These are phyloP conservation scores for Orius laevigatus DNA, from an alignment of 1,140 invertebrate species.

Conservation along the genomic window DNA sequence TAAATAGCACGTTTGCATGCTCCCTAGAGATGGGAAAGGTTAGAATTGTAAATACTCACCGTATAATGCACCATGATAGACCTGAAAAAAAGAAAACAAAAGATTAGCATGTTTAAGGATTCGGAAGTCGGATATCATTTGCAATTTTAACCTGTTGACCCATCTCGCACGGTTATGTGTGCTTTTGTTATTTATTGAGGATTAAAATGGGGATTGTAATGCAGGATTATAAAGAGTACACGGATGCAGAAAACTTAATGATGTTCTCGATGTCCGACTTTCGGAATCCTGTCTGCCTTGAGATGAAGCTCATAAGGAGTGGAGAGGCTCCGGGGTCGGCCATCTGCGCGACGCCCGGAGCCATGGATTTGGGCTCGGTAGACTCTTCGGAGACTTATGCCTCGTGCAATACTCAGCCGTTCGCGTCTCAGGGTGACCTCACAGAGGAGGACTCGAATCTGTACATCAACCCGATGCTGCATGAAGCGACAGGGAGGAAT, in stretches of 20 bases:
- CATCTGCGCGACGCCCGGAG: constrained; percentile 30
- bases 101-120: not conserved
- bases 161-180: too few relatives aligned
- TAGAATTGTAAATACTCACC: not conserved
- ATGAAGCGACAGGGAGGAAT: constrained; percentile 16
- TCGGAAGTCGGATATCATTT: not conserved
- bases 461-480: constrained; percentile 69
- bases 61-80: not conserved
- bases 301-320: constrained; percentile 48
- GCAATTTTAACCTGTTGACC: too few relatives aligned
- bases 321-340: constrained; percentile 26
- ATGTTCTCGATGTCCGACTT: constrained; percentile 64
- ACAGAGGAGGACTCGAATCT: constrained; percentile 52
- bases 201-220: constrained; percentile 20
- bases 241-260: constrained; percentile 71
- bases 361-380: constrained; percentile 47
- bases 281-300: constrained; percentile 57
- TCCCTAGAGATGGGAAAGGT: too few relatives aligned
- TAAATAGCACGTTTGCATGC: too few relatives aligned
- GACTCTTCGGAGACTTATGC: constrained; percentile 85
- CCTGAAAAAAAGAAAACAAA: not conserved
- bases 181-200: too few relatives aligned
- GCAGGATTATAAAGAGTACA: constrained; percentile 75
- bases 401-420: constrained; percentile 88
- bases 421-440: constrained; percentile 64